A percentile compares a stretch with the other conserved stretches of the same genome.
phyloP scores from a whole-genome alignment of 2,797 vertebrate genomes.

The Sebastes reedi region DNA sequence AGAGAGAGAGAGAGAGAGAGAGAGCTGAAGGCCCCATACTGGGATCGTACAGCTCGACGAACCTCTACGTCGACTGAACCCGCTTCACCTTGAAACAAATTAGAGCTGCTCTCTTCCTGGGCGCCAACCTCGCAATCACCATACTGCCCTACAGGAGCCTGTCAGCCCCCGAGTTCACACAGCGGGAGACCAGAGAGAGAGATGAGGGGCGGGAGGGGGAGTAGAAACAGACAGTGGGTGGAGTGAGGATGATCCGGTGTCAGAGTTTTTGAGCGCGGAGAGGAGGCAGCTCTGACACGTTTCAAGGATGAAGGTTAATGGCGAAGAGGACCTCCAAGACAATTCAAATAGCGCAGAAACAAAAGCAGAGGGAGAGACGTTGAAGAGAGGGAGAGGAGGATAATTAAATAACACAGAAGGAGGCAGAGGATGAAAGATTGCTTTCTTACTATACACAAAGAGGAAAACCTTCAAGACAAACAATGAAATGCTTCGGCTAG shows the following conservation, averaged over 20 bases:
- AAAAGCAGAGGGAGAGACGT: background rate
- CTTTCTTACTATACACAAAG: background rate
- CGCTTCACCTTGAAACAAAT: constrained; percentile 78
- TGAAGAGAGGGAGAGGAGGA: background rate
- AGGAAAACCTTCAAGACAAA: background rate
- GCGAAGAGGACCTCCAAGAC: constrained; percentile 53
- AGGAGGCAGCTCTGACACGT: constrained; percentile 58
- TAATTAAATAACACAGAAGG: background rate
- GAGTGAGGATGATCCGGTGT: constrained; percentile 49
- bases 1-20: background rate
- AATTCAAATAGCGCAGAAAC: constrained; percentile 44
- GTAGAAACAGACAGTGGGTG: constrained; percentile 48
- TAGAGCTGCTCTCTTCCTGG: constrained; percentile 56
- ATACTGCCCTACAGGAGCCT: constrained; percentile 59
- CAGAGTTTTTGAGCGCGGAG: constrained; percentile 26
- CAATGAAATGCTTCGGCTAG: background rate
- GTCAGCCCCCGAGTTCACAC: constrained; percentile 64
- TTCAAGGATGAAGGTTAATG: constrained; percentile 71
- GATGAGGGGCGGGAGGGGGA: constrained; percentile 46
- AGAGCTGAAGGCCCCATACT: constrained; percentile 33
- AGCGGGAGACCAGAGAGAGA: constrained; percentile 42
- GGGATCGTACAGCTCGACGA: constrained; percentile 39
- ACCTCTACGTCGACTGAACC: constrained; percentile 45
- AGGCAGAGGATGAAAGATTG: constrained; percentile 3
- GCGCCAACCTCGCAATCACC: constrained; percentile 49